Evolutionary conservation across 2,888 invertebrate genomes (phyloP).

Genomic region (Lingula anatina): DNA sequence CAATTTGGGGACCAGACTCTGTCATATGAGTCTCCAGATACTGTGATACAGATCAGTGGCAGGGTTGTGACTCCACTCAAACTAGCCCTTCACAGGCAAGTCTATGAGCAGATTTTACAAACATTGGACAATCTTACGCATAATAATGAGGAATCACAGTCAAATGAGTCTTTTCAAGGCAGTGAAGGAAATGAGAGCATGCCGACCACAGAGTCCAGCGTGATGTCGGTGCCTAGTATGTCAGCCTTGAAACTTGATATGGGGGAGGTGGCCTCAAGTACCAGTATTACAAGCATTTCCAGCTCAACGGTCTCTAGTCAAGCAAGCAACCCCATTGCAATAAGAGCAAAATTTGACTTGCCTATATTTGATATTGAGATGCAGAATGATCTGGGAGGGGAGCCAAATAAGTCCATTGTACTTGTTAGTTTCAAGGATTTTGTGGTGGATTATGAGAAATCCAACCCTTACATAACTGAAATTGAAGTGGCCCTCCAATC

Average conservation of each 20-base stretch:
- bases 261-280: background rate
- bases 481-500: conserved; percentile 72
- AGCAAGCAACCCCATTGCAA: background rate
- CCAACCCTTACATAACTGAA: conserved; percentile 66
- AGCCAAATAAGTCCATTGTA: conserved; percentile 59
- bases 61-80: conserved; percentile 78
- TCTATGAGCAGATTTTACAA: conserved; percentile 79
- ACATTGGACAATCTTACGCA: conserved; percentile 45
- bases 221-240: conserved; percentile 7
- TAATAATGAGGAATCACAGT: too few relatives aligned
- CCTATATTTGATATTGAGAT: conserved; percentile 43
- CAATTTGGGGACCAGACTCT: background rate
- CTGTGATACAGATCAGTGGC: conserved; percentile 62
- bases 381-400: conserved; percentile 44
- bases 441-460: conserved; percentile 67
- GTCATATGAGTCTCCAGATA: background rate
- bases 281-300: too few relatives aligned
- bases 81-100: conserved; percentile 76
- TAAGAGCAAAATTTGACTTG: conserved; percentile 34
- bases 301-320: too few relatives aligned
- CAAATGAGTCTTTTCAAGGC: too few relatives aligned
- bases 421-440: conserved; percentile 81
- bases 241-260: conserved; percentile 13
- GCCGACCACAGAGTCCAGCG: too few relatives aligned
- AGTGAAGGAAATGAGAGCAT: too few relatives aligned